Evolutionary conservation across 2,888 invertebrate species (phyloP).

Genomic region (Lithosia quadra): DNA sequence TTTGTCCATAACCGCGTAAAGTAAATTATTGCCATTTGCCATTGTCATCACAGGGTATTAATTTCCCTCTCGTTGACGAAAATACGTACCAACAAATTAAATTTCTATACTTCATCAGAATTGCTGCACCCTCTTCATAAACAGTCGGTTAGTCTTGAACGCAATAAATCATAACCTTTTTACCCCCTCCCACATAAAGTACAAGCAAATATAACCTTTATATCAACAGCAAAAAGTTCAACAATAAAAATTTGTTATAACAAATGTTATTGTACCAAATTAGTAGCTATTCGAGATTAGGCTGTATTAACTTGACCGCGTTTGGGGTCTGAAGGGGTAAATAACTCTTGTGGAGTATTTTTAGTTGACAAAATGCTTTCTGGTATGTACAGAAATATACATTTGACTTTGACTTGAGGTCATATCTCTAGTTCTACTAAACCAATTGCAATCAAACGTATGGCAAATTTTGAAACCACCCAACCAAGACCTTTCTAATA

Average conservation of each 20-base stretch:
- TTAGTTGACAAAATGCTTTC: slow-evolving; percentile 14
- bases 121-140: slow-evolving; percentile 54
- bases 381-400: neutral
- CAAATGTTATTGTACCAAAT: slow-evolving; percentile 43
- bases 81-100: slow-evolving; percentile 38
- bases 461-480: too few species aligned
- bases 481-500: too few species aligned
- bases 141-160: slow-evolving; percentile 54
- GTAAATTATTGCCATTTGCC: neutral
- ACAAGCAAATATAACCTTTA: slow-evolving; percentile 41
- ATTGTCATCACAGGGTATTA: slow-evolving; percentile 18
- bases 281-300: slow-evolving; percentile 27
- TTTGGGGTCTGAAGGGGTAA: slow-evolving; percentile 17
- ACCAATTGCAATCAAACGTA: too few species aligned
- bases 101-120: slow-evolving; percentile 38
- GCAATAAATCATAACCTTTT: slow-evolving; percentile 60
- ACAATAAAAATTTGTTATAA: slow-evolving; percentile 20
- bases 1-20: neutral
- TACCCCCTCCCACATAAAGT: slow-evolving; percentile 28
- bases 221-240: slow-evolving; percentile 25
- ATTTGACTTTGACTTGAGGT: too few species aligned
- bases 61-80: slow-evolving; percentile 33
- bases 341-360: slow-evolving; percentile 22
- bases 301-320: slow-evolving; percentile 27
- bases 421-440: too few species aligned